These are phyloP conservation scores for Tauraco hartlaubi DNA, from an alignment of 2,797 vertebrate species.

Conservation along the genomic window DNA sequence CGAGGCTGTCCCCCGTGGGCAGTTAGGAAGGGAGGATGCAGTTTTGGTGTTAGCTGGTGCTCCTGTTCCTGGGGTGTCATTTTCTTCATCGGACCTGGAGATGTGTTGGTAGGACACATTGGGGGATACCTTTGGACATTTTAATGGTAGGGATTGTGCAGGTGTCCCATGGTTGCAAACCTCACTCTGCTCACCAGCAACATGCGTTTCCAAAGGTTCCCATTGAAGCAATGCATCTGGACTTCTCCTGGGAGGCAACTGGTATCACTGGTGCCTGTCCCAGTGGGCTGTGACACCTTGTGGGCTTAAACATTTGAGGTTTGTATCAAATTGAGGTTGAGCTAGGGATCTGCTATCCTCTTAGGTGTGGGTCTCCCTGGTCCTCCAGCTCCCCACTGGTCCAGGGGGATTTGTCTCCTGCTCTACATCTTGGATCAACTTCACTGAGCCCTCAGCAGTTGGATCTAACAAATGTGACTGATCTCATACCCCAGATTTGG, in stretches of 20 bases:
- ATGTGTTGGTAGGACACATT: neutral
- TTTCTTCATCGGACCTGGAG: neutral
- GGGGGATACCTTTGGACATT: neutral
- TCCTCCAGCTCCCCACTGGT: neutral
- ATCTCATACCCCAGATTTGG: neutral
- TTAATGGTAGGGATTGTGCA: neutral
- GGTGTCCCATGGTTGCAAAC: neutral
- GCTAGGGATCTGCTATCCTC: neutral
- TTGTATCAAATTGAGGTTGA: neutral
- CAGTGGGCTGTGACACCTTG: neutral
- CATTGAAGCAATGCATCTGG: neutral
- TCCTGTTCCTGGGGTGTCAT: rapidly evolving
- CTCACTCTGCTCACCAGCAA: neutral
- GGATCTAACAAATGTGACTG: neutral
- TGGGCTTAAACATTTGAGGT: rapidly evolving
- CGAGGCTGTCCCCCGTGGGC: rapidly evolving
- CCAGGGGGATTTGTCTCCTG: neutral
- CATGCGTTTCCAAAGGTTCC: rapidly evolving
- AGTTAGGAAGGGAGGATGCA: neutral
- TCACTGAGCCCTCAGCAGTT: neutral
- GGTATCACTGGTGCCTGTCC: neutral
- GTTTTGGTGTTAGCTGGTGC: neutral
- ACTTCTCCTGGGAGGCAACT: neutral
- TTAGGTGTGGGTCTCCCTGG: neutral
- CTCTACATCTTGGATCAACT: neutral